Evolutionary conservation across 2,797 vertebrate species (phyloP).

Genomic region (Podargus strigoides): DNA sequence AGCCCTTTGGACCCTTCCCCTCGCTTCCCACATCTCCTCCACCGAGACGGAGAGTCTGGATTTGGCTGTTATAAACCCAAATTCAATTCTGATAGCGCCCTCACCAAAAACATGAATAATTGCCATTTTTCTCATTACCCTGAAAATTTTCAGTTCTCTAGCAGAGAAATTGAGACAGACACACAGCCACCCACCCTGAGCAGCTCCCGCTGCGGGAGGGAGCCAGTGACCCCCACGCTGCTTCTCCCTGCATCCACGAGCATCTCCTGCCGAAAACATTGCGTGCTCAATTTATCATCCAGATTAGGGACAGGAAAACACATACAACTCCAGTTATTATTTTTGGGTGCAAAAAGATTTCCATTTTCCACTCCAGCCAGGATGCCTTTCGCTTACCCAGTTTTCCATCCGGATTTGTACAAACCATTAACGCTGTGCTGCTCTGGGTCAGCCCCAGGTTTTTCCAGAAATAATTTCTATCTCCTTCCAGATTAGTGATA

Average conservation of each 20-base stretch:
- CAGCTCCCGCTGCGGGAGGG: neutral
- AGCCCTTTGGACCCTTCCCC: neutral
- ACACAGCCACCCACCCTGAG: too few species aligned
- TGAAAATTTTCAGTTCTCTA: neutral
- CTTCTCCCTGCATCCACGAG: neutral
- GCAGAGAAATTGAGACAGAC: neutral
- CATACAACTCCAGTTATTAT: neutral
- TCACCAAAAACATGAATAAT: neutral
- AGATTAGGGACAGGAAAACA: conserved; percentile 14
- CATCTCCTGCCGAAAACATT: neutral
- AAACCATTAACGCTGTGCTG: neutral
- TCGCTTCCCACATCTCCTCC: fast-evolving
- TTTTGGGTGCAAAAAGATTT: conserved; percentile 2
- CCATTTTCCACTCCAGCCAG: neutral
- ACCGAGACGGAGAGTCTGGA: neutral
- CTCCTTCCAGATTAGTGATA: conserved; percentile 1
- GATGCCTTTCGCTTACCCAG: neutral
- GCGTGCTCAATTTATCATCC: neutral
- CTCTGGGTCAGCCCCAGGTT: neutral
- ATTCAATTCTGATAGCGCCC: fast-evolving
- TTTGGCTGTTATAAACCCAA: neutral
- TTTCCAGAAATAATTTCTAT: conserved; percentile 12
- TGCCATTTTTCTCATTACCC: neutral
- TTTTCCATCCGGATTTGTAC: neutral
- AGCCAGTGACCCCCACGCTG: neutral